phyloP scores from a whole-genome alignment of 53 echinoderm and acorn worm species.

The Hippasteria phrygiana region DNA sequence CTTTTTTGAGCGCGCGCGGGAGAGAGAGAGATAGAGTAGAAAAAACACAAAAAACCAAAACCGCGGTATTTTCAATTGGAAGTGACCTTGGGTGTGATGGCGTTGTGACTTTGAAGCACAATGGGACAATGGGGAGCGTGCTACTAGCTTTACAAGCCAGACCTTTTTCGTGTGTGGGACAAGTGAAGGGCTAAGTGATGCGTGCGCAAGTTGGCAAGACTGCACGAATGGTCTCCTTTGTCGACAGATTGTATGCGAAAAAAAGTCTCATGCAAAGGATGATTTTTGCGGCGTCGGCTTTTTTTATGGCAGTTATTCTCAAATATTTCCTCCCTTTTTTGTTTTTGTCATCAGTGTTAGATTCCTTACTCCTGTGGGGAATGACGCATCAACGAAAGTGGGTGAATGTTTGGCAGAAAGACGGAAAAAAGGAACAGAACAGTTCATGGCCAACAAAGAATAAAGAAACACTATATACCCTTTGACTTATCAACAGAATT shows the following conservation, averaged over 20 bases:
- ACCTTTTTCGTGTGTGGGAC: background rate
- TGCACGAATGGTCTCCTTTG: conserved; percentile 10
- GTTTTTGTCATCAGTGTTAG: background rate
- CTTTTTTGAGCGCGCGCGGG: background rate
- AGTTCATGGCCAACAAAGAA: too few species aligned
- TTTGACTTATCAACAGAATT: too few species aligned
- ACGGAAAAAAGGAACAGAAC: too few species aligned
- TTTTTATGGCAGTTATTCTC: conserved; percentile 29
- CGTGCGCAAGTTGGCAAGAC: conserved; percentile 28
- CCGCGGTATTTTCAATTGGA: conserved; percentile 49
- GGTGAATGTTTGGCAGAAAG: too few species aligned
- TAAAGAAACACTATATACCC: too few species aligned
- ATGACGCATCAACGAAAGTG: conserved; percentile 26
- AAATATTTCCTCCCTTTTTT: background rate
- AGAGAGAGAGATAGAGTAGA: background rate
- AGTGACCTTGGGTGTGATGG: conserved; percentile 54
- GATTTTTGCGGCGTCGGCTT: background rate
- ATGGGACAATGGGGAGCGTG: conserved; percentile 45
- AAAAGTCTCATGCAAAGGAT: conserved; percentile 18
- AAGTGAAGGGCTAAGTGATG: conserved; percentile 22
- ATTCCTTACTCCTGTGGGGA: conserved; percentile 8
- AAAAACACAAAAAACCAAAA: background rate
- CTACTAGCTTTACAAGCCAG: conserved; percentile 1
- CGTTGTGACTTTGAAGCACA: conserved; percentile 55
- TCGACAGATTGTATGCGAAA: conserved; percentile 54